These are phyloP conservation scores for Coccyzus lansbergi DNA, from an alignment of 2,797 vertebrate genomes.

Conservation along the genomic window DNA sequence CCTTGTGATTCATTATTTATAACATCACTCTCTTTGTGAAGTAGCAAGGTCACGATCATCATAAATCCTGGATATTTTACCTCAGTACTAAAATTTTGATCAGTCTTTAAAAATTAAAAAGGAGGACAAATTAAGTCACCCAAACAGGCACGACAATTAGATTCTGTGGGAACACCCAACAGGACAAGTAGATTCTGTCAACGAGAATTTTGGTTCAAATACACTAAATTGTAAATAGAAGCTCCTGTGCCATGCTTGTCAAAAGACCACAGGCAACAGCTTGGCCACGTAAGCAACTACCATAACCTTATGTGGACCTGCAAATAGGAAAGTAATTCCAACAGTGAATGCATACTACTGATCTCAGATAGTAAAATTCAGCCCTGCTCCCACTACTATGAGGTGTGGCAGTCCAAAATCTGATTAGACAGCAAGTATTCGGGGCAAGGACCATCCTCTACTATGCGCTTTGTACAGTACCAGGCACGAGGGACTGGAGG, in stretches of 20 bases:
- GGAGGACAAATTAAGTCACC: background rate
- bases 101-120: background rate
- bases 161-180: background rate
- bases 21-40: conserved; percentile 40
- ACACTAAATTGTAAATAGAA: background rate
- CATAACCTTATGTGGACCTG: background rate
- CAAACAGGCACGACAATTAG: background rate
- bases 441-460: background rate
- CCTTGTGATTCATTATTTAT: conserved; percentile 45
- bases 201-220: background rate
- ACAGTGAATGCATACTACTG: background rate
- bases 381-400: background rate
- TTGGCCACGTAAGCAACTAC: background rate
- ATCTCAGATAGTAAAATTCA: background rate
- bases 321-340: background rate
- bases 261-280: background rate
- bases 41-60: background rate
- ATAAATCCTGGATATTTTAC: background rate
- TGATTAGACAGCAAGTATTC: background rate
- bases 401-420: background rate
- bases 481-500: background rate
- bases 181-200: background rate
- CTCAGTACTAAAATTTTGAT: background rate
- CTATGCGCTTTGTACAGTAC: background rate
- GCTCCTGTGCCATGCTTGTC: background rate